Evolutionary conservation across 2,888 invertebrate genomes (phyloP).

Genomic region (Mechanitis mazaeus): DNA sequence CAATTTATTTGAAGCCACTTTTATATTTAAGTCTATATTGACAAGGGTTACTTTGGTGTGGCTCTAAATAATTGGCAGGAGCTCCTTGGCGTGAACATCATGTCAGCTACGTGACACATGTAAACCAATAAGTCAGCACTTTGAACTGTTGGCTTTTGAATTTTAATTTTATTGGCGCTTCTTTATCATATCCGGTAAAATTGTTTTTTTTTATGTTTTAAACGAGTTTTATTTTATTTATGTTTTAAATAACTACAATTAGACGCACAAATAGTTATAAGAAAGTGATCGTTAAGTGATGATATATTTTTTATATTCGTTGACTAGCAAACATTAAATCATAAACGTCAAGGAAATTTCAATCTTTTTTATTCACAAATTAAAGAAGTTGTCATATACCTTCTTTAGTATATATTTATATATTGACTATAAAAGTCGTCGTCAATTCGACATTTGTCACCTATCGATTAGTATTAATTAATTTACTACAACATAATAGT

Average conservation of each 20-base stretch:
- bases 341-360: neutral
- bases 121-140: slow-evolving; percentile 30
- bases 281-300: too few species aligned
- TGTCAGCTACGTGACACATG: slow-evolving; percentile 27
- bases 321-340: neutral
- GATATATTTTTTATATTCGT: too few species aligned
- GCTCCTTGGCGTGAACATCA: slow-evolving; percentile 7
- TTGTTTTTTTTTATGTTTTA: neutral
- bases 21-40: neutral
- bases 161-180: slow-evolving; percentile 14
- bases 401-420: neutral
- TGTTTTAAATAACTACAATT: too few species aligned
- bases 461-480: slow-evolving; percentile 21
- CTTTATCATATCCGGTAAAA: neutral
- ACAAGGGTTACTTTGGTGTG: slow-evolving; percentile 12
- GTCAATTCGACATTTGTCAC: neutral
- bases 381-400: neutral
- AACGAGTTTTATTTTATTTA: too few species aligned
- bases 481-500: slow-evolving; percentile 40
- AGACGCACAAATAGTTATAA: too few species aligned
- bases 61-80: slow-evolving; percentile 15
- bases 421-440: neutral
- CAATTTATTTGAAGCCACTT: slow-evolving; percentile 7
- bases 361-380: neutral
- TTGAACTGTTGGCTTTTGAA: slow-evolving; percentile 23